Evolutionary conservation across 2,888 invertebrate genomes (phyloP).

Genomic region (Sipunculus nudus): DNA sequence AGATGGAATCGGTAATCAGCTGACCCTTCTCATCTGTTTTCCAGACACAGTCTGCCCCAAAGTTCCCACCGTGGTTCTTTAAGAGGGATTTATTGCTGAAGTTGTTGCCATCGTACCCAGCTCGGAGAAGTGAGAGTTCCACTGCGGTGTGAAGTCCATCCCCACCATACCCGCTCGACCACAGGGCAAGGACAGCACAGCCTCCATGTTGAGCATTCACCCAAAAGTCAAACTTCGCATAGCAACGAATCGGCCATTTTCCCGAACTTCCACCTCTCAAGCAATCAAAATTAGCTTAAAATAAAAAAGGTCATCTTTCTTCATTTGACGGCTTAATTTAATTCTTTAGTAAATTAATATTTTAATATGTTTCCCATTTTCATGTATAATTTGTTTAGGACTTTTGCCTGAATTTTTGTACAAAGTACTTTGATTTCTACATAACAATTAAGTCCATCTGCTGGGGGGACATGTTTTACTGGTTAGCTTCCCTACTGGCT

Average conservation of each 20-base stretch:
- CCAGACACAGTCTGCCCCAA: constrained; percentile 38
- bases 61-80: constrained; percentile 42
- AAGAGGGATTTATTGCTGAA: constrained; percentile 23
- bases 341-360: too few species aligned
- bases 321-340: too few species aligned
- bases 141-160: constrained; percentile 43
- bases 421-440: too few species aligned
- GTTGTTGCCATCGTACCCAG: constrained; percentile 48
- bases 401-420: too few species aligned
- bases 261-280: neutral
- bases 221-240: constrained; percentile 37
- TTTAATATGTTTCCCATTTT: too few species aligned
- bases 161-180: constrained; percentile 42
- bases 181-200: constrained; percentile 38
- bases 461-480: too few species aligned
- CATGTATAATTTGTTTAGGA: too few species aligned
- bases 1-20: constrained; percentile 41
- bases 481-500: too few species aligned
- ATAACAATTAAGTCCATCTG: too few species aligned
- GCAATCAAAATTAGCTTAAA: constrained; percentile 19
- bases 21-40: constrained; percentile 43
- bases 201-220: constrained; percentile 48
- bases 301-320: too few species aligned
- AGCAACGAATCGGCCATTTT: constrained; percentile 47
- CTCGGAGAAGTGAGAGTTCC: constrained; percentile 37